Evolutionary conservation across 2,888 invertebrate genomes (phyloP), one percentile per base, ranked within the genome.

Genomic region (Drosophila mimica): DNA sequence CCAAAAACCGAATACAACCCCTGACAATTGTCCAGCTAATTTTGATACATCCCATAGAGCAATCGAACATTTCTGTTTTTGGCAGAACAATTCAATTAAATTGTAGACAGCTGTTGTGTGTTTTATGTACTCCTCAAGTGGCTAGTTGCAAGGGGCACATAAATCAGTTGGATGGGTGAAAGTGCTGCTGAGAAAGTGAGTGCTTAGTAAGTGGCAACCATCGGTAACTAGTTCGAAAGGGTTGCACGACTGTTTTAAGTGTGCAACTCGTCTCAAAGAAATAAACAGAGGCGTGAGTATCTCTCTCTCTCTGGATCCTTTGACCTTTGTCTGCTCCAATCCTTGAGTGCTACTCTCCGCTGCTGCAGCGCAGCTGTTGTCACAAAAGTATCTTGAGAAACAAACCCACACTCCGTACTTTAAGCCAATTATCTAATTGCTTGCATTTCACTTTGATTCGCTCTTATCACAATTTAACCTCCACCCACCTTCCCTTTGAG

Each of bases 391-490:
- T 25, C 38, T 40, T 4, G 46, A 46, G 46, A 8, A 15, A 4
- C 40, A 6, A 15, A 0, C 15, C 6, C 36, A 0, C 0, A 11
- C 20, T 9, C 11, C 9, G 0, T 2, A 82, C 73, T 82, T 82
- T 71, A 83, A 88, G 85, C 86, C 91, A 91, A 91, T 91, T 91
- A 91, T 83, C 84, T 91, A 91, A 91, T 91, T 91, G 91, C 86
- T 78, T 82, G 79, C 75, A 75, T 79, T 80, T 81, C 79, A 74
- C 86, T 88, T 86, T 90, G 90, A 88, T 88, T 84, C 72, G 48
- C 70, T 76, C 74, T 80, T 83, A 83, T 83, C 79, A 63, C 63
- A 70, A 51, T 71, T 61, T 54, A 34, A 36, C n/a, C 54, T 17
- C 1, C 34, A 0, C 11, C 8, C 34, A 2, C 6, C 57, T 8